These are phyloP conservation scores for Malurus splendens DNA, from an alignment of 2,797 vertebrate species.

Conservation along the genomic window DNA sequence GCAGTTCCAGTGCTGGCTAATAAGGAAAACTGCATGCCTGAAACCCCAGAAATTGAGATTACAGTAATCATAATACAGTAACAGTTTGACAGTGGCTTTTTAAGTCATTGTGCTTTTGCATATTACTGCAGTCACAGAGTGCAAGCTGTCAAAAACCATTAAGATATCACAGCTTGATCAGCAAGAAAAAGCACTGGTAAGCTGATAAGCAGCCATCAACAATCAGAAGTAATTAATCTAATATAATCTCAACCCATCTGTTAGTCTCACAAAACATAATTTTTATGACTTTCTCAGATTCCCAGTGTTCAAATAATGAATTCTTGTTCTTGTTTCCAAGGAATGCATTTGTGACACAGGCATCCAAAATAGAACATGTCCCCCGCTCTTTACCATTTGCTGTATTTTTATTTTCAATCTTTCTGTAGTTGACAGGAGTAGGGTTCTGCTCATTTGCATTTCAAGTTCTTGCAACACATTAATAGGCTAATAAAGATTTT, in stretches of 20 bases:
- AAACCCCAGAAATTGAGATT: not conserved
- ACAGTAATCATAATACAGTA: not conserved
- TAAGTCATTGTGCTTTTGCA: not conserved
- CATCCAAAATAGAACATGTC: fast-evolving
- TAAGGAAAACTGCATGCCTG: not conserved
- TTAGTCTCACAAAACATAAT: not conserved
- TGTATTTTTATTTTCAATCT: not conserved
- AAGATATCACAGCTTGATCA: not conserved
- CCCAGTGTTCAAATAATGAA: not conserved
- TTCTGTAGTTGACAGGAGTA: not conserved
- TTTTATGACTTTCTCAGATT: not conserved
- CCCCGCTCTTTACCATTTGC: not conserved
- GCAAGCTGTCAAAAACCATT: not conserved
- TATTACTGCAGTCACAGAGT: not conserved
- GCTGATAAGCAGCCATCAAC: not conserved
- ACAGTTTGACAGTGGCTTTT: not conserved
- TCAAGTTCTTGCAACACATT: not conserved
- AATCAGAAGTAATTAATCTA: not conserved
- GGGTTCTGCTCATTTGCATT: not conserved
- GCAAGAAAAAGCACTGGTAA: not conserved
- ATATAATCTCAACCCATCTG: not conserved
- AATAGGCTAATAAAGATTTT: not conserved
- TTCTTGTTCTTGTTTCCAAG: not conserved
- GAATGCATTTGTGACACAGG: not conserved
- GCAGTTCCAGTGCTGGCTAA: not conserved